Base-by-base conservation (phyloP, 2,888 invertebrate genomes). In the Nemurella pictetii region DNA sequence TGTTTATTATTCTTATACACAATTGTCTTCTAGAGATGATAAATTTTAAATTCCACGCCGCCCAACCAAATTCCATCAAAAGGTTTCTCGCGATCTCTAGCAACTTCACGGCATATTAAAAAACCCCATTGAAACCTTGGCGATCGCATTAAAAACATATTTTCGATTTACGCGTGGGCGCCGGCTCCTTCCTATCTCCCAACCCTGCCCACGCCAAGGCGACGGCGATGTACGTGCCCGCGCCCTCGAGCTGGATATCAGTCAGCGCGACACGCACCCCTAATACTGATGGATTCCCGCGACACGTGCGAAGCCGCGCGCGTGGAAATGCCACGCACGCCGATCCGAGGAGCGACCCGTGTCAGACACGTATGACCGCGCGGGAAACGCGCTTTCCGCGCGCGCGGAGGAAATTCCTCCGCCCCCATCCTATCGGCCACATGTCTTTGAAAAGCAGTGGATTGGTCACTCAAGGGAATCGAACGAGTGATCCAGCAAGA, bases 381-480 rank as follows among this genome's bases (percentile, higher is more conserved):
- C 55, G 55, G 55, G 15, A 55, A 55, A 55, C 55, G 55, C 55
- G 12, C 55, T 12, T 12, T 20, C 55, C 55, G 5, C 55, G 5
- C 55, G 15, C 55, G 5, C 55, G 15, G 3, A 12, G 15, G 20
- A 55, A 55, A 55, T 55, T 55, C 55, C 55, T 55, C 55, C 55
- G 9, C 9, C 55, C 55, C 15, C 55, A 1, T 12, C 55, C 55
- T 2, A 2, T 20, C 55, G 12, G 55, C 55, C 55, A 55, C 55
- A 55, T 75, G 75, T 75, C 75, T 75, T 75, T 75, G 26, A 28
- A 73, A 75, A 75, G 15, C 75, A 28, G 75, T 75, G 75, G 28
- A 75, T 75, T 75, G 75, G 75, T 28, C 75, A 27, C 75, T 75
- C 75, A 5, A 7, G 75, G 75, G 75, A 75, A 28, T 75, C 28